Base-by-base conservation (phyloP, 2,888 invertebrate species). In the Ophion slaviceki region DNA sequence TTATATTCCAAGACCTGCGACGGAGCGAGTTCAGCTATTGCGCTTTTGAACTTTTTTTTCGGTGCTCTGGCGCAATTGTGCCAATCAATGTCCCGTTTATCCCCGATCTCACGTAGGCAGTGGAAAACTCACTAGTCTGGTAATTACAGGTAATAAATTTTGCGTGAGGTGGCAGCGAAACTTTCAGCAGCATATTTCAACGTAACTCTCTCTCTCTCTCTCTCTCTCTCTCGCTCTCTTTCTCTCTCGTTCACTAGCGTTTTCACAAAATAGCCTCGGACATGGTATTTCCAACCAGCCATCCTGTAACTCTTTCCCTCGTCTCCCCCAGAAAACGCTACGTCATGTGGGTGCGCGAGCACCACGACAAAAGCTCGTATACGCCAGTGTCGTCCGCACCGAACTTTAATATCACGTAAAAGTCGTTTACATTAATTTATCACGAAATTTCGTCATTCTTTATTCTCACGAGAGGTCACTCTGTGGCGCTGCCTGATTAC, bases 81-180 rank as follows among this genome's bases (percentile, higher is more conserved):
- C 80, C 66, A 68, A 47, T 75, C 67, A 75, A 67, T 75, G 75
- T 74, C 14, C 20, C 59, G 32, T 75, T 68, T 62, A 74, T 68
- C 24, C 57, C 28, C 40, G n/a, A 72, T 59, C 61, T 32, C 28
- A 28, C 45, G 28, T 7, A 78, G 78, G 36, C 17, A 74, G 32
- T 67, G 14, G 36, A 40, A 86, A 86, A 77, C 80, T 86, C 80
- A 82, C 82, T 82, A 76, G 82, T 67, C 77, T 80, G 80, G 86
- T 87, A 88, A 88, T 88, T 86, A 87, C 86, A 82, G 87, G 59
- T 80, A 76, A 86, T 85, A 87, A 83, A 87, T 87, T 81, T 80
- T 75, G 72, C 66, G 68, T 64, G 77, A 76, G 68, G 62, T 59
- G 40, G 40, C 83, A 62, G 72, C 80, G 75, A 86, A 86, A 86